Percentiles rank a stretch among this genome's conserved stretches.
These are phyloP conservation scores for Drosophila kambysellisi DNA, from an alignment of 2,888 invertebrate species.

Conservation along the genomic window DNA sequence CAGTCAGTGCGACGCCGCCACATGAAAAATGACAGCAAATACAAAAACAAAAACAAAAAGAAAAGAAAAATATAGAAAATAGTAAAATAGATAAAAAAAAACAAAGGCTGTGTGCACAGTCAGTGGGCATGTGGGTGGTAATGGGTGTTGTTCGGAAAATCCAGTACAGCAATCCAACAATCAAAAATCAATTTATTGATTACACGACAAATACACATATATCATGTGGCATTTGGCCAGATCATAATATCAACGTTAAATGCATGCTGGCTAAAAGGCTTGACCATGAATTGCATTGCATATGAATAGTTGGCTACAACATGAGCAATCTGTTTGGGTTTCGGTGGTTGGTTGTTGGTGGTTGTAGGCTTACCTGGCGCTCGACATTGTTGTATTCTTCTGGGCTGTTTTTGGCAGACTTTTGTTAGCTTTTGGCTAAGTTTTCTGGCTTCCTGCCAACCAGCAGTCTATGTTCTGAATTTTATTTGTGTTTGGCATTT, in stretches of 20 bases:
- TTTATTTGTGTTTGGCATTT: constrained; percentile 46
- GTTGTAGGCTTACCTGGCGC: constrained; percentile 69
- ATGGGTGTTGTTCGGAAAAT: constrained; percentile 15
- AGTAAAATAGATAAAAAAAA: constrained; percentile 37
- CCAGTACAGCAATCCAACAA: constrained; percentile 53
- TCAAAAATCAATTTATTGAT: constrained; percentile 82
- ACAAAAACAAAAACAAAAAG: not conserved
- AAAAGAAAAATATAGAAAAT: constrained; percentile 18
- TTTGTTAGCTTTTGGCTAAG: constrained; percentile 38
- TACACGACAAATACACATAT: constrained; percentile 57
- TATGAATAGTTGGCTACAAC: constrained; percentile 5
- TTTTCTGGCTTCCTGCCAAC: constrained; percentile 57
- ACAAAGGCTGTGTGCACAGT: constrained; percentile 32
- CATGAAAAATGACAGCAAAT: constrained; percentile 16
- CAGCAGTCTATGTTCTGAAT: constrained; percentile 29
- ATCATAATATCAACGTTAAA: constrained; percentile 52
- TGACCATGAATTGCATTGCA: constrained; percentile 42
- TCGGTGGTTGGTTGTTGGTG: not conserved
- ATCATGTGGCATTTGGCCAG: constrained; percentile 35
- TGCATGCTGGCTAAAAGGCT: constrained; percentile 31
- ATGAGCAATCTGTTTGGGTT: constrained; percentile 20
- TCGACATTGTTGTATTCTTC: constrained; percentile 58
- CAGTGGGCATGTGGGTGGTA: constrained; percentile 2
- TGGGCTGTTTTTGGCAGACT: constrained; percentile 16
- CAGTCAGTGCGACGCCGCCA: constrained; percentile 73